Evolutionary conservation across 2,888 invertebrate genomes (phyloP).

Genomic region (Agrotis exclamationis): DNA sequence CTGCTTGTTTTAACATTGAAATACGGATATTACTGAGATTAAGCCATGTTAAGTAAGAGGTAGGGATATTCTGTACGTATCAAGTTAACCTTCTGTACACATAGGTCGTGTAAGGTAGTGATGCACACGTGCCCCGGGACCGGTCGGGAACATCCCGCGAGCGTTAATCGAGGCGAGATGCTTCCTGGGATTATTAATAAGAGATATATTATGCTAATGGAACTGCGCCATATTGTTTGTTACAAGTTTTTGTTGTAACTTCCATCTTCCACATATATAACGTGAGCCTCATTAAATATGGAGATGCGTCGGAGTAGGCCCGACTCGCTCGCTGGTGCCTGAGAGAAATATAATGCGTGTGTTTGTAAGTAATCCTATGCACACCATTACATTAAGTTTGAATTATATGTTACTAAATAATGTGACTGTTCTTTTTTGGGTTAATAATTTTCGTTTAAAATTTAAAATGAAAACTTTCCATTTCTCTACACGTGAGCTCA

Average conservation of each 20-base stretch:
- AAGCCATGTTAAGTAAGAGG: not conserved
- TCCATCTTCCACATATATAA: conserved; percentile 54
- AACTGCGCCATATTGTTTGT: conserved; percentile 58
- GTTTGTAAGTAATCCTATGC: not conserved
- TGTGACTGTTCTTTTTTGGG: not conserved
- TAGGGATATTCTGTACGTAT: not conserved
- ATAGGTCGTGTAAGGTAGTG: not conserved
- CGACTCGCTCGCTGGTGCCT: not conserved
- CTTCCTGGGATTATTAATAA: conserved; percentile 63
- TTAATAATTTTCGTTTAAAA: not conserved
- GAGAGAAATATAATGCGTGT: conserved; percentile 3
- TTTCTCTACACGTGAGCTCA: too few species aligned
- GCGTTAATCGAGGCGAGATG: conserved; percentile 57
- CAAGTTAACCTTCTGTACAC: conserved; percentile 28
- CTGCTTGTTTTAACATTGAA: too few species aligned
- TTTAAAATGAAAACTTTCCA: not conserved
- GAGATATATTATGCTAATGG: conserved; percentile 65
- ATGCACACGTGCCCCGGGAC: conserved; percentile 38
- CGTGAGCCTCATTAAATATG: conserved; percentile 53
- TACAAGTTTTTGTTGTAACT: conserved; percentile 61
- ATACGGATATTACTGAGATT: too few species aligned
- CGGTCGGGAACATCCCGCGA: conserved; percentile 43
- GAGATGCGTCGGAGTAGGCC: conserved; percentile 27
- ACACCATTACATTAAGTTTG: not conserved
- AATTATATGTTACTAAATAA: not conserved